These are phyloP conservation scores for Pyrocoelia pectoralis DNA, from an alignment of 2,888 invertebrate genomes.

Conservation along the genomic window DNA sequence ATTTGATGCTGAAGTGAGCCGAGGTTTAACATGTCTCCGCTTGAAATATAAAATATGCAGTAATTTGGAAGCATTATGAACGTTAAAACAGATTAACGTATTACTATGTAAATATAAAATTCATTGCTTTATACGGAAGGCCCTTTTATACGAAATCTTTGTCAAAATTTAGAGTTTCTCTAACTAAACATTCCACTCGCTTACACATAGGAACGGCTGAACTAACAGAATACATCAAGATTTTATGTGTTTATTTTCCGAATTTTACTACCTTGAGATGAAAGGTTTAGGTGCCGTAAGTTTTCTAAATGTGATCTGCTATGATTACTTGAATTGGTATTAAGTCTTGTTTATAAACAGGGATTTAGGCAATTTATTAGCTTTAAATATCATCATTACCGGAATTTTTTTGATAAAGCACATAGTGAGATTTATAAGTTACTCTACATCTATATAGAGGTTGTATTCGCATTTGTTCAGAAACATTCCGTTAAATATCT, in stretches of 20 bases:
- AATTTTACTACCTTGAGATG: slow-evolving; percentile 17
- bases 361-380: not conserved
- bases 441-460: too few relatives aligned
- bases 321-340: slow-evolving; percentile 2
- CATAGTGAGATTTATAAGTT: too few relatives aligned
- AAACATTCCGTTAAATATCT: too few relatives aligned
- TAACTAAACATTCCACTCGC: slow-evolving; percentile 35
- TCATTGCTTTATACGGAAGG: not conserved
- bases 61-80: slow-evolving; percentile 13
- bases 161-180: slow-evolving; percentile 28
- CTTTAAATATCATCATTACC: too few relatives aligned
- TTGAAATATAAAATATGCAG: slow-evolving; percentile 33
- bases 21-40: slow-evolving; percentile 39
- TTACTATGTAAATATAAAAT: slow-evolving; percentile 2
- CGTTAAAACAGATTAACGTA: slow-evolving; percentile 6
- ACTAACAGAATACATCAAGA: slow-evolving; percentile 49
- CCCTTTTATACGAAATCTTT: slow-evolving; percentile 19
- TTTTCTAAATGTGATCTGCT: slow-evolving; percentile 11
- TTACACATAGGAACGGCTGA: slow-evolving; percentile 45
- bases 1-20: slow-evolving; percentile 40
- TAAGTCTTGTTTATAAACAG: slow-evolving; percentile 6
- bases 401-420: too few relatives aligned
- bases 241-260: slow-evolving; percentile 38
- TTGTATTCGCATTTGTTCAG: too few relatives aligned
- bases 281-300: slow-evolving; percentile 11